A percentile compares a stretch with the other conserved stretches of the same genome.
phyloP scores from a whole-genome alignment of 2,113 vertebrate genomes.

The Lamprotornis superbus region DNA sequence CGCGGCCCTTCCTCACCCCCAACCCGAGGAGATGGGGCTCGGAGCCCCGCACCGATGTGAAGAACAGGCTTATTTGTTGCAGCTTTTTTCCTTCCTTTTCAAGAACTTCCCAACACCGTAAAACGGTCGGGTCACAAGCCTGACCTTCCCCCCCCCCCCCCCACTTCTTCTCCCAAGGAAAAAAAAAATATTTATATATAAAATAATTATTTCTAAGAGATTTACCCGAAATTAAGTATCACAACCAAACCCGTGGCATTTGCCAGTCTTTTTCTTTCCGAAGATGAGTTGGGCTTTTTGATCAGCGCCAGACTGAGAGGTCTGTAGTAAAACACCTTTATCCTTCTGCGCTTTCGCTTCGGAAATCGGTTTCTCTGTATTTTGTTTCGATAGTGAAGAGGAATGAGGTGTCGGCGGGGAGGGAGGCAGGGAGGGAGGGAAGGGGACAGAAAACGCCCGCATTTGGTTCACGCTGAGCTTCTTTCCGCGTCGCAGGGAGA shows the following conservation, averaged over 20 bases:
- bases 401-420: neutral
- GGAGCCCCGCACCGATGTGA: neutral
- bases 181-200: neutral
- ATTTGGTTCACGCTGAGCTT: conserved; percentile 4
- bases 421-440: too few species aligned
- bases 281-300: conserved; percentile 13
- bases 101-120: neutral
- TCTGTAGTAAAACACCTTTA: conserved; percentile 65
- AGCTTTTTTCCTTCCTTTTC: conserved; percentile 2
- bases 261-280: conserved; percentile 2
- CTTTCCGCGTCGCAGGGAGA: conserved; percentile 25
- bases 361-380: conserved; percentile 47
- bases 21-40: neutral
- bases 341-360: conserved; percentile 47
- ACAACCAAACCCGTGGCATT: neutral
- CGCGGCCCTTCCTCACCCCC: neutral
- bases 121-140: neutral
- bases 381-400: conserved; percentile 15
- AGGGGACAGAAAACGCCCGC: neutral
- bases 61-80: neutral
- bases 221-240: conserved; percentile 3
- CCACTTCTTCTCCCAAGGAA: neutral
- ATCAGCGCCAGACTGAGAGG: conserved; percentile 42
- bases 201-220: neutral
- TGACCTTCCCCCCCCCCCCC: neutral